A percentile compares a stretch with the other conserved stretches of the same genome.
phyloP scores from a whole-genome alignment of 2,888 invertebrate species.

The Sepiola atlantica region DNA sequence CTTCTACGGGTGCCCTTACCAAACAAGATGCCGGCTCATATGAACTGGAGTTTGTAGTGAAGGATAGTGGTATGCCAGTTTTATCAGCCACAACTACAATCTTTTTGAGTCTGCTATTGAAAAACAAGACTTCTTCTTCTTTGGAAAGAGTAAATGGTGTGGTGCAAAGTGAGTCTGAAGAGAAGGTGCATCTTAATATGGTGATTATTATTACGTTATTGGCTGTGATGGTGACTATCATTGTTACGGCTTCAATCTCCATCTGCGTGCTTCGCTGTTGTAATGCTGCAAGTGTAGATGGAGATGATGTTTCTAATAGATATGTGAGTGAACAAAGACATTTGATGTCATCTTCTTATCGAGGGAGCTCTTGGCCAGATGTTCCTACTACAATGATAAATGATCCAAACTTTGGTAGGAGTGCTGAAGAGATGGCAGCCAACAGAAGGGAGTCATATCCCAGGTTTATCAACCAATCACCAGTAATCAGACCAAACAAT shows the following conservation, averaged over 20 bases:
- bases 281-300: conserved; percentile 13
- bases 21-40: conserved; percentile 1
- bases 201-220: not conserved
- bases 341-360: not conserved
- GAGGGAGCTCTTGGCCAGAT: conserved; percentile 11
- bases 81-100: not conserved
- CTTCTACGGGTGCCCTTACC: conserved; percentile 32
- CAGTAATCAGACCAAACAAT: not conserved
- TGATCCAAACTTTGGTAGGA: not conserved
- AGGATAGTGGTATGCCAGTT: not conserved
- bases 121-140: not conserved
- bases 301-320: conserved; percentile 15
- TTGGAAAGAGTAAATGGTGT: conserved; percentile 32
- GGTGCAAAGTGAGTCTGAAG: not conserved
- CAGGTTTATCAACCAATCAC: not conserved
- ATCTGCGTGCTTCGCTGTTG: conserved; percentile 3
- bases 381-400: conserved; percentile 32
- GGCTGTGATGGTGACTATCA: not conserved
- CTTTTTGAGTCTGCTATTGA: not conserved
- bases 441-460: not conserved
- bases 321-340: conserved; percentile 13
- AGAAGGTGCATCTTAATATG: conserved; percentile 32
- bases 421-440: not conserved
- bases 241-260: not conserved
- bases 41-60: not conserved